These are phyloP conservation scores for Laothoe populi DNA, from an alignment of 2,888 invertebrate species.

Conservation along the genomic window DNA sequence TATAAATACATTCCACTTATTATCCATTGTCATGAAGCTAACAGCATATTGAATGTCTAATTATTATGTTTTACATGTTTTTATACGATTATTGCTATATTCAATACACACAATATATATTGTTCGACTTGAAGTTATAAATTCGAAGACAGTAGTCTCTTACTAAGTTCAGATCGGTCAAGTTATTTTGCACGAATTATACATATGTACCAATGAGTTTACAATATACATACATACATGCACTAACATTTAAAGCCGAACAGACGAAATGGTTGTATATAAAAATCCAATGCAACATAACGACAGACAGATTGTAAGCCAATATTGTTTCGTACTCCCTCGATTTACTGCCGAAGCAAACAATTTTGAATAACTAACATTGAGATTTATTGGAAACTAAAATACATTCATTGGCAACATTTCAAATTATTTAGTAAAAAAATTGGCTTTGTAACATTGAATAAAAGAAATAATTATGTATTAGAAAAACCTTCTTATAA, in stretches of 20 bases:
- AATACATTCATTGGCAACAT: conserved; percentile 15
- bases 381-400: not conserved
- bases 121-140: not conserved
- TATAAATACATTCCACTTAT: too few species aligned
- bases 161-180: too few species aligned
- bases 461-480: too few species aligned
- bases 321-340: conserved; percentile 27
- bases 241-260: conserved; percentile 67
- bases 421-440: conserved; percentile 1
- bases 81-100: too few species aligned
- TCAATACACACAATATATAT: not conserved
- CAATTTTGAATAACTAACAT: not conserved
- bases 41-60: too few species aligned
- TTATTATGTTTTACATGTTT: too few species aligned
- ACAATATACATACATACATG: conserved; percentile 44
- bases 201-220: too few species aligned
- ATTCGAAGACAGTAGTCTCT: too few species aligned
- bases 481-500: too few species aligned
- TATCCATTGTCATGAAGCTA: too few species aligned
- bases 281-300: conserved; percentile 39
- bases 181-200: too few species aligned
- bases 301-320: conserved; percentile 42
- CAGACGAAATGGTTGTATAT: conserved; percentile 79
- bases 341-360: conserved; percentile 13
- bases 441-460: too few species aligned